These are phyloP conservation scores for Bostrychus sinensis DNA, from an alignment of 2,113 vertebrate genomes.

Conservation along the genomic window DNA sequence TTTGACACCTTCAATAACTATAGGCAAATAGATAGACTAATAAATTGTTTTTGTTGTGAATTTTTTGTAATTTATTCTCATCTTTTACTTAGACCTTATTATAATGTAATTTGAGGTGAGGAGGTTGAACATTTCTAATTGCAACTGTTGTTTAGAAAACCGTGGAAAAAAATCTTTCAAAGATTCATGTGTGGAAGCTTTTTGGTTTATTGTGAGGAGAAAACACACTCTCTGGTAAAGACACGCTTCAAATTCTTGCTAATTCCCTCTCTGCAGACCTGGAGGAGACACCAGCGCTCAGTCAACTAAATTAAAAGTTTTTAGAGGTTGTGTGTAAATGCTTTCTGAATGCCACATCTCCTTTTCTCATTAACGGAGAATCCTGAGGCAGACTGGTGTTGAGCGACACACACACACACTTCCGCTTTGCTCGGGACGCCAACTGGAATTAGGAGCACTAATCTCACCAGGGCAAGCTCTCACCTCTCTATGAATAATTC, in stretches of 20 bases:
- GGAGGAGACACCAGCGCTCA: constrained; percentile 2
- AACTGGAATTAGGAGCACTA: constrained; percentile 64
- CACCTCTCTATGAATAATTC: constrained; percentile 73
- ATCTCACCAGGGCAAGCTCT: constrained; percentile 68
- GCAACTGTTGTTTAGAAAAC: too few relatives aligned
- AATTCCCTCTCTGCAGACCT: neutral
- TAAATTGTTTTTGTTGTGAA: too few relatives aligned
- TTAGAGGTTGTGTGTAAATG: constrained; percentile 21
- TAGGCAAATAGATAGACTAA: too few relatives aligned
- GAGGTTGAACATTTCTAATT: too few relatives aligned
- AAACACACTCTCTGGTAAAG: neutral
- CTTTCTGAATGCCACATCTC: constrained; percentile 33
- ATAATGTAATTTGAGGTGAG: too few relatives aligned
- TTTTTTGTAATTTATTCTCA: too few relatives aligned
- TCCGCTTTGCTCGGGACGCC: constrained; percentile 35
- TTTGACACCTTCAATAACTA: too few relatives aligned
- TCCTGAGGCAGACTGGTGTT: constrained; percentile 35
- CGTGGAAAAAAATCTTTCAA: too few relatives aligned
- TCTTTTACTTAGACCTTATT: too few relatives aligned
- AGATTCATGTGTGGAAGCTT: too few relatives aligned
- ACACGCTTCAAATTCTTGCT: neutral
- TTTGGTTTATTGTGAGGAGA: too few relatives aligned
- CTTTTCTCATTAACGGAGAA: constrained; percentile 48
- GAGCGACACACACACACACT: constrained; percentile 29
- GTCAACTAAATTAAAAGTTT: constrained; percentile 41